Conservation (phyloP, 2,797 vertebrate genomes). For the Smutsia gigantea region DNA sequence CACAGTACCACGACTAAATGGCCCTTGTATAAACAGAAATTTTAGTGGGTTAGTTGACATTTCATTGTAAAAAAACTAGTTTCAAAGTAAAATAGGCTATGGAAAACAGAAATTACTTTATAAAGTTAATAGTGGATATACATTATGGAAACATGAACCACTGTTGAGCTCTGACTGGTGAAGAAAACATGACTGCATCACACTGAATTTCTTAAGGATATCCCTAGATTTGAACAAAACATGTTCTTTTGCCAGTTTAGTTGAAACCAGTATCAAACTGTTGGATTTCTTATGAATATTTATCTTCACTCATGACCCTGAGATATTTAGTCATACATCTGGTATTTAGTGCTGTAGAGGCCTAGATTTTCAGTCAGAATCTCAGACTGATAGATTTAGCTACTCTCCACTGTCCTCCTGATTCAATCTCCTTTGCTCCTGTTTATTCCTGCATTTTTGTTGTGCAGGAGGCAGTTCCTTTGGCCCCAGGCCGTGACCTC, state of each 20-base stretch:
- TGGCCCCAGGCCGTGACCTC: slow-evolving; percentile 88
- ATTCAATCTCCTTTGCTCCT: not conserved
- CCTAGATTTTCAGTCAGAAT: not conserved
- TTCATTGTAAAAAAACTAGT: not conserved
- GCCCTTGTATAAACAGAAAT: not conserved
- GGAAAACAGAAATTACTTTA: not conserved
- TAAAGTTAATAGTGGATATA: not conserved
- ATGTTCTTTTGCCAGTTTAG: not conserved
- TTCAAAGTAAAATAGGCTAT: not conserved
- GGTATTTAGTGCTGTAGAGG: not conserved
- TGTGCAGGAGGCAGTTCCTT: slow-evolving; percentile 88
- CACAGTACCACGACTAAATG: not conserved
- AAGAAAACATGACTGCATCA: not conserved
- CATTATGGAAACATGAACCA: not conserved
- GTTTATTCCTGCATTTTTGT: not conserved
- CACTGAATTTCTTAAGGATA: not conserved
- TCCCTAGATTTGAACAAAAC: not conserved
- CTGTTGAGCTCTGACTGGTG: not conserved
- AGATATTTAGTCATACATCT: not conserved
- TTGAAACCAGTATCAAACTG: not conserved
- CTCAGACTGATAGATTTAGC: not conserved
- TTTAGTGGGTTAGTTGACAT: slow-evolving; percentile 14
- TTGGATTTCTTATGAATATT: slow-evolving; percentile 3
- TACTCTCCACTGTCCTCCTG: not conserved
- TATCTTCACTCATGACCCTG: not conserved